Conservation (phyloP, 2,888 invertebrate species). For the Andrena bicolor region DNA sequence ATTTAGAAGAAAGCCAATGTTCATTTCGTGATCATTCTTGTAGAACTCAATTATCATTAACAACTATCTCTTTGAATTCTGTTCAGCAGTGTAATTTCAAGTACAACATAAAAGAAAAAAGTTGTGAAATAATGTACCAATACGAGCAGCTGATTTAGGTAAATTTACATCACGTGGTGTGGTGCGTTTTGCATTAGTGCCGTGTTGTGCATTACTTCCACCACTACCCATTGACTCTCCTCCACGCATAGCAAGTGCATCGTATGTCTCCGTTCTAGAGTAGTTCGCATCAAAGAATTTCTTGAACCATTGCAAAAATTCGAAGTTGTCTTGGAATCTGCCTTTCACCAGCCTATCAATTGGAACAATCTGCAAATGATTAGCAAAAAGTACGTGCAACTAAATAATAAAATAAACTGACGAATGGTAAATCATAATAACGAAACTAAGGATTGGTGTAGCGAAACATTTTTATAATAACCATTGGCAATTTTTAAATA, state of each 20-base stretch:
- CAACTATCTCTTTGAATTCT: constrained; percentile 2
- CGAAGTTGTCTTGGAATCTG: constrained; percentile 99
- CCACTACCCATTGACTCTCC: constrained; percentile 94
- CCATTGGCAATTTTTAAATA: not conserved
- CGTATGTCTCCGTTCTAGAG: constrained; percentile 95
- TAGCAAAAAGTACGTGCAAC: constrained; percentile 70
- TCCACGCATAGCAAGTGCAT: constrained; percentile 94
- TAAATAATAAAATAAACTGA: constrained; percentile 65
- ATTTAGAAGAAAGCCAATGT: constrained; percentile 30
- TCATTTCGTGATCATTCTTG: constrained; percentile 26
- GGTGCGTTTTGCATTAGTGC: constrained; percentile 85
- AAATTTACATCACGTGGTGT: constrained; percentile 85
- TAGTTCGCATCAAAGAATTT: constrained; percentile 99
- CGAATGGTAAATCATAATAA: constrained; percentile 44
- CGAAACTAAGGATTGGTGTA: not conserved
- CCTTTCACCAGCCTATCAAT: constrained; percentile 98
- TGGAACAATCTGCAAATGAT: constrained; percentile 92
- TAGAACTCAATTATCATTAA: not conserved
- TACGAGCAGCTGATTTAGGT: constrained; percentile 88
- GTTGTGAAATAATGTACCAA: constrained; percentile 86
- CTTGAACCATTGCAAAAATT: constrained; percentile 99
- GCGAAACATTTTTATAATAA: not conserved
- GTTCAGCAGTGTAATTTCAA: constrained; percentile 26
- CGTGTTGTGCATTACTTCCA: constrained; percentile 87
- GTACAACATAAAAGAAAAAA: constrained; percentile 40